Conservation (phyloP, 1,140 invertebrate species). For the Neomicropteryx cornuta region DNA sequence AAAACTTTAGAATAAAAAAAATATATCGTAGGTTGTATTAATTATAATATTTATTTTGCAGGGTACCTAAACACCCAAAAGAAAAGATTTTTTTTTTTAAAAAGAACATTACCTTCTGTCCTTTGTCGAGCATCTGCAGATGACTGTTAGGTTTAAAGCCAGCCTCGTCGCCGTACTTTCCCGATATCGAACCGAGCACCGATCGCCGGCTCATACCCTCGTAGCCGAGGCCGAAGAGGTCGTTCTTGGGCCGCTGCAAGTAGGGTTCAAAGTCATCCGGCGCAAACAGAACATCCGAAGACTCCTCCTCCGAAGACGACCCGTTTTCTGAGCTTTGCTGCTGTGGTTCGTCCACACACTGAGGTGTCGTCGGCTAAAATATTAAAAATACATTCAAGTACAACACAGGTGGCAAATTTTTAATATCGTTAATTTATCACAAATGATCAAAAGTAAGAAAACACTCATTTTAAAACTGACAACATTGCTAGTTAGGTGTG, state of each 20-base stretch:
- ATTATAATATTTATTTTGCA: too few relatives aligned
- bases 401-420: too few relatives aligned
- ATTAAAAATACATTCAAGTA: too few relatives aligned
- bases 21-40: too few relatives aligned
- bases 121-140: slow-evolving; percentile 35
- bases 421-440: too few relatives aligned
- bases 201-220: slow-evolving; percentile 57
- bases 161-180: slow-evolving; percentile 23
- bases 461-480: too few relatives aligned
- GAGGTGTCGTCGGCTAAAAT: slow-evolving; percentile 4
- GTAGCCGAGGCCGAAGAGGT: slow-evolving; percentile 84
- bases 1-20: too few relatives aligned
- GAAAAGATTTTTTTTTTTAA: too few relatives aligned
- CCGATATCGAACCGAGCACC: slow-evolving; percentile 28
- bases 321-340: slow-evolving; percentile 13
- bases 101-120: slow-evolving; percentile 32
- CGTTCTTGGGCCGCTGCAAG: slow-evolving; percentile 62
- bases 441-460: too few relatives aligned
- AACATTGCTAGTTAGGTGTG: too few relatives aligned
- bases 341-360: slow-evolving; percentile 4
- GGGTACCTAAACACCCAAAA: too few relatives aligned
- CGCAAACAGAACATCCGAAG: slow-evolving; percentile 59
- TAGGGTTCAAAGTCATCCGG: slow-evolving; percentile 72
- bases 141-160: slow-evolving; percentile 23
- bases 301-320: slow-evolving; percentile 46